Conservation (phyloP, 2,113 vertebrate genomes). For the Grantiella picta region DNA sequence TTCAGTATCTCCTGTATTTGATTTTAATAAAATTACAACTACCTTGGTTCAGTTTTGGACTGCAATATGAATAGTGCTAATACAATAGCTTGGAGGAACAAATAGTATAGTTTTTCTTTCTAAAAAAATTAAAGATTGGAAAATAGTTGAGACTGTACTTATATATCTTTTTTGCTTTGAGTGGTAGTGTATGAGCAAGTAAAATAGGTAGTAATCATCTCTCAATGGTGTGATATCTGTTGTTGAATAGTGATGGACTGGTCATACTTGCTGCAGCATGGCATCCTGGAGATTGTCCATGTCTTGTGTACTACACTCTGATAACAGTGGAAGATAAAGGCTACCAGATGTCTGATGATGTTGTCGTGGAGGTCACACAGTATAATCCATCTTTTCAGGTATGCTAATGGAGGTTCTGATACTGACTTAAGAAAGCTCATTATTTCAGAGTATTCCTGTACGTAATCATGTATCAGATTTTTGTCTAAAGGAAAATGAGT, state of each 20-base stretch:
- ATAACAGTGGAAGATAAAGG: slow-evolving; percentile 85
- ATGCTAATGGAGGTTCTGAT: neutral
- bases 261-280: slow-evolving; percentile 91
- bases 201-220: neutral
- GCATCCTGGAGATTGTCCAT: slow-evolving; percentile 86
- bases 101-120: neutral
- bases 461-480: neutral
- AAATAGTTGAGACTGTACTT: neutral
- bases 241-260: slow-evolving; percentile 80
- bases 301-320: slow-evolving; percentile 89
- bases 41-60: neutral
- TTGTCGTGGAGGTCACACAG: slow-evolving; percentile 93
- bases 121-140: neutral
- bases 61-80: neutral
- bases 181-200: neutral
- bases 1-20: neutral
- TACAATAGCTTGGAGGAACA: neutral
- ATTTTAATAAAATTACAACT: neutral
- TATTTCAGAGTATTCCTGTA: neutral
- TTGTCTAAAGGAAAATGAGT: neutral
- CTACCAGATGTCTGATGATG: slow-evolving; percentile 76
- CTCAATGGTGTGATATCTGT: neutral
- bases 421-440: neutral
- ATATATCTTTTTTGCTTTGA: neutral
- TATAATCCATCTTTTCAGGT: slow-evolving; percentile 91